Base-by-base conservation (phyloP, 2,113 vertebrate genomes). In the Sebastes fasciatus region DNA sequence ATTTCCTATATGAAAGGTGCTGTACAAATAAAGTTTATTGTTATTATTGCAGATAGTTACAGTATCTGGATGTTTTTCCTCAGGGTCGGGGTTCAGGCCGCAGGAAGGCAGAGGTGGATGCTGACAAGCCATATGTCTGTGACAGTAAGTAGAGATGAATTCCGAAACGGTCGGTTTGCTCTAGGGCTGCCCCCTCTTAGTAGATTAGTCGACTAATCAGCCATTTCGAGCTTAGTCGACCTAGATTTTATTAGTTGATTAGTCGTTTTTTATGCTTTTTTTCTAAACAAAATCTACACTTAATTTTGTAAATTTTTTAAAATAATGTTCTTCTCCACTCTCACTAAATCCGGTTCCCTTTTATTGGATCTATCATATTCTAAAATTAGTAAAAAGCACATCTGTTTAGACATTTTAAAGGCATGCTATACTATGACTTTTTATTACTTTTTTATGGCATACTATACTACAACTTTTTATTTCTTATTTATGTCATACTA, bases 91-190 rank as follows among this genome's bases (percentile, higher is more conserved):
- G 97, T 82, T 96, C 97, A 79, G 97, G 97, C 74, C 97, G 97
- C 84, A 96, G 96, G 94, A 97, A 95, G 94, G 95, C 96, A 3
- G 97, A 99, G 62, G 93, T 96, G 91, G 97, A 99, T 80, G 96
- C 98, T 0, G 97, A 99, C 94, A 99, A 98, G 94, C 98, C 98
- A 92, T 99, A 99, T 74, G 96, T 98, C 95, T 99, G 98, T 95
- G 97, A 99, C 96, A 98, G 98, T 99, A 96, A 98, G 97, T 97
- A 12, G 26, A 87, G 55, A 82, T 52, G 0, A 43, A 52, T 21
- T 82, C 34, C 62, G 26, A 52, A 43, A 71, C 34, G n/a, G 64
- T 8, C 64, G 3, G 8, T 34, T 46, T 55, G 65, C 8, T 52
- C 16, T 26, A 26, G 26, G 26, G 26, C 26, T 26, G 26, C 26